A percentile compares a stretch with the other conserved stretches of the same genome.
Evolutionary conservation across 2,113 vertebrate genomes (phyloP).

Genomic region (Marmota flaviventris): DNA sequence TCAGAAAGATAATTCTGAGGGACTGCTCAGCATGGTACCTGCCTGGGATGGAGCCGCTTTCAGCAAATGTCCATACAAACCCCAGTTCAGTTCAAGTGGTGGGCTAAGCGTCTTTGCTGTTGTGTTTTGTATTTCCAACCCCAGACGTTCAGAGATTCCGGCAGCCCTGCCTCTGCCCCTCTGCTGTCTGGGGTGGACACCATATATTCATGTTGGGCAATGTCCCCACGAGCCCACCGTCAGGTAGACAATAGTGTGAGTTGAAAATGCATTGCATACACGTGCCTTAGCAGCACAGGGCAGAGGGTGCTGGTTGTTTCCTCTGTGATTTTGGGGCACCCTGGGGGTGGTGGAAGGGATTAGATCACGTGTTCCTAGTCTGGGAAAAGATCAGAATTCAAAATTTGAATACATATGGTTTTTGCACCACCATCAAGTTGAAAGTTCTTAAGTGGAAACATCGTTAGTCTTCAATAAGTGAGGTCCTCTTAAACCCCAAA

Average conservation of each 20-base stretch:
- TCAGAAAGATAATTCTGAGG: slow-evolving; percentile 42
- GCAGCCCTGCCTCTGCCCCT: neutral
- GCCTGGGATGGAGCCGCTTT: neutral
- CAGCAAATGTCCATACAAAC: neutral
- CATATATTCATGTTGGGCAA: neutral
- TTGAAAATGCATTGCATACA: neutral
- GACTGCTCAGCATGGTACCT: neutral
- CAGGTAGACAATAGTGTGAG: neutral
- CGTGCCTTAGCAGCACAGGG: neutral
- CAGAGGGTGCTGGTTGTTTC: neutral
- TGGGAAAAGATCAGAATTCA: neutral
- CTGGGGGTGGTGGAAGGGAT: neutral
- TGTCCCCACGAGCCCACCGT: neutral
- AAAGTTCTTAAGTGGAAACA: neutral
- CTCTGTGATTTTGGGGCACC: neutral
- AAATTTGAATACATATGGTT: neutral
- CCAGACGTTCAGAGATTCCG: neutral
- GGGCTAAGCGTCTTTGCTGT: neutral
- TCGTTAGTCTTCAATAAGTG: neutral
- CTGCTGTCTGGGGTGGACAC: neutral
- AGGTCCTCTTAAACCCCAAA: neutral
- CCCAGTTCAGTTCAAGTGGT: neutral
- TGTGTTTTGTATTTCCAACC: neutral
- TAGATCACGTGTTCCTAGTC: neutral
- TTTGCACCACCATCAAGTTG: neutral